Evolutionary conservation across 2,797 vertebrate genomes (phyloP), one percentile per base, ranked within the genome.

Genomic region (Emydoidea blandingii): DNA sequence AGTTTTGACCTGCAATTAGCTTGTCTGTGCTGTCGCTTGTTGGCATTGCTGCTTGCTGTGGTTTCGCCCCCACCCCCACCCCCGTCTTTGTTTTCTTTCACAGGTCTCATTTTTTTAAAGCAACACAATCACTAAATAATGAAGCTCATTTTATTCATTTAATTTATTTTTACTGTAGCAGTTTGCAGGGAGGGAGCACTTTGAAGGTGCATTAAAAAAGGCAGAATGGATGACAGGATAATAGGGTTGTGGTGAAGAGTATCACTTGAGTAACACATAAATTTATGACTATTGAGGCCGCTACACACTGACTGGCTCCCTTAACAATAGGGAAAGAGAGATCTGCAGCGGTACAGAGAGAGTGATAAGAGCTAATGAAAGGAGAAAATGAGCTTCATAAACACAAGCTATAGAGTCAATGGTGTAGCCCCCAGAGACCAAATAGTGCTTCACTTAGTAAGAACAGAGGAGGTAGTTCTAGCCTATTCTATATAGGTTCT

Each of bases 381-480:
- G n/a, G 50, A 89, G 83, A 90, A 97, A 96, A 95, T 50, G 9
- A 93, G 31, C 54, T 92, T 97, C 79, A 85, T 91, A 94, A 95
- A 91, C 50, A 65, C 50, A 79, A 57, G 34, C 53, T 93, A 92
- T 82, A 85, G 86, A 89, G 53, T 62, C 87, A 85, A 84, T 87
- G 25, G 1, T 59, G 11, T 44, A 27, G 62, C 87, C 72, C 81
- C 92, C 65, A 52, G 79, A 76, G 85, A 90, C n/a, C 27, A 89
- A 44, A 5, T 12, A 53, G 56, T 65, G 21, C 34, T 34, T 92
- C 59, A 54, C 18, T 94, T 95, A 85, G 53, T 53, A 92, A 92
- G 52, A 83, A 87, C 89, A 91, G 41, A 49, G 47, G 44, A 72
- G 83, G 10, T 52, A 49, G 81, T 87, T 96, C 5, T 72, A 72